Percentiles rank a stretch among this genome's conserved stretches.
These are phyloP conservation scores for Drosophila niveifrons DNA, from an alignment of 2,888 invertebrate species.

Conservation along the genomic window DNA sequence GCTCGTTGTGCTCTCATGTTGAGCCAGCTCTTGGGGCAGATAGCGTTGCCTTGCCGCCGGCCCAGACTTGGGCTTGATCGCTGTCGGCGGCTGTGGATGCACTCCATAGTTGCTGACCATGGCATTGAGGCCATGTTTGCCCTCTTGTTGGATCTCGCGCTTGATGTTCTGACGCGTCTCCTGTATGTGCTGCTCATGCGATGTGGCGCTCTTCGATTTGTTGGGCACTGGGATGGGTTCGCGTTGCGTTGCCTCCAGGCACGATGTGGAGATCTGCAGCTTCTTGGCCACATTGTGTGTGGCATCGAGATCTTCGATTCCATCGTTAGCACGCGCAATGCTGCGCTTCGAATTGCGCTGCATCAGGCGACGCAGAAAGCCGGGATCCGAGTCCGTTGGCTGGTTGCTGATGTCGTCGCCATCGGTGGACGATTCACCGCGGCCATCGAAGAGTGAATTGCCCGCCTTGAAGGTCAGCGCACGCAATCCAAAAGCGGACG, in stretches of 20 bases:
- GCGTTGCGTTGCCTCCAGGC: slow-evolving; percentile 59
- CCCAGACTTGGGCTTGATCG: slow-evolving; percentile 85
- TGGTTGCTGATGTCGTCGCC: slow-evolving; percentile 62
- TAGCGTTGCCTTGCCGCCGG: slow-evolving; percentile 87
- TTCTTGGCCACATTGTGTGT: slow-evolving; percentile 80
- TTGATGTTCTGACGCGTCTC: slow-evolving; percentile 84
- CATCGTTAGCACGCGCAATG: slow-evolving; percentile 86
- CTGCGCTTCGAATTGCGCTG: slow-evolving; percentile 90
- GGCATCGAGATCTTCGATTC: slow-evolving; percentile 78
- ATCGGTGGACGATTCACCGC: slow-evolving; percentile 68
- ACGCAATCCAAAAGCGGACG: slow-evolving; percentile 64
- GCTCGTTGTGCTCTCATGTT: neutral
- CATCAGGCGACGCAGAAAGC: slow-evolving; percentile 89
- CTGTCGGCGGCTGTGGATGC: slow-evolving; percentile 52
- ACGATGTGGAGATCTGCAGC: slow-evolving; percentile 73
- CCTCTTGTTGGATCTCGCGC: slow-evolving; percentile 86
- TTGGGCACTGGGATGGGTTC: slow-evolving; percentile 51
- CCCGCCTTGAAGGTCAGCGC: slow-evolving; percentile 68
- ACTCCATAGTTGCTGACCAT: slow-evolving; percentile 77
- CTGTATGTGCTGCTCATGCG: slow-evolving; percentile 78
- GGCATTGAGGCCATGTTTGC: slow-evolving; percentile 85
- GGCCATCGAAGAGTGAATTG: slow-evolving; percentile 69
- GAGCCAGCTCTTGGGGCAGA: slow-evolving; percentile 86
- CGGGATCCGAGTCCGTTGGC: slow-evolving; percentile 85
- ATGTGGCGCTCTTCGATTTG: slow-evolving; percentile 67